Percentiles rank a stretch among this genome's conserved stretches.
Conservation (phyloP, 1,140 invertebrate genomes). For the Trichoplusia ni region DNA sequence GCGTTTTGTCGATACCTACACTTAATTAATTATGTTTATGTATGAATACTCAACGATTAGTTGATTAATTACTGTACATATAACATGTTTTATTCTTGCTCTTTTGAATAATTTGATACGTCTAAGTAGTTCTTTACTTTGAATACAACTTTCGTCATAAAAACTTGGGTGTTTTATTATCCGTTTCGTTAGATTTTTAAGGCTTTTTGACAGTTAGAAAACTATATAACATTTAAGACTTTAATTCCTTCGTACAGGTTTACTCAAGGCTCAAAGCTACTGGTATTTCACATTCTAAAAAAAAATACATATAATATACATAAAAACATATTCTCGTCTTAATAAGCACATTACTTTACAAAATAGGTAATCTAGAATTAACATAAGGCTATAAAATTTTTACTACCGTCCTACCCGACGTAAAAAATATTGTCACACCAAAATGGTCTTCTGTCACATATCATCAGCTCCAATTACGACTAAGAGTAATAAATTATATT, state of each 20-base stretch:
- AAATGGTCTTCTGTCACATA: constrained; percentile 40
- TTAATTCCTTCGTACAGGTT: constrained; percentile 10
- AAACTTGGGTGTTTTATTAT: too few species aligned
- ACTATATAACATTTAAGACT: not conserved
- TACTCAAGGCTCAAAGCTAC: not conserved
- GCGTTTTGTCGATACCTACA: too few species aligned
- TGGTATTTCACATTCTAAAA: not conserved
- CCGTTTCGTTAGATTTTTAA: not conserved
- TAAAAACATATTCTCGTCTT: constrained; percentile 14
- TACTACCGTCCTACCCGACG: constrained; percentile 18
- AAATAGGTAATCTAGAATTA: constrained; percentile 24
- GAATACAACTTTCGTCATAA: too few species aligned
- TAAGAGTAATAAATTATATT: constrained; percentile 71
- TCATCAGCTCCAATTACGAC: constrained; percentile 58
- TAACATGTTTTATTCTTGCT: constrained; percentile 2
- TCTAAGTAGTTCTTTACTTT: too few species aligned
- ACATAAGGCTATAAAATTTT: constrained; percentile 23
- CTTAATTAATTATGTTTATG: not conserved
- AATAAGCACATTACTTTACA: constrained; percentile 10
- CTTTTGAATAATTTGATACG: constrained; percentile 16
- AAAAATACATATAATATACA: not conserved
- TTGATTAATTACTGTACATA: constrained; percentile 14
- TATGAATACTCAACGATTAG: not conserved
- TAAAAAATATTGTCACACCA: constrained; percentile 44
- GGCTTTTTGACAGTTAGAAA: not conserved